These are phyloP conservation scores for Mycteria americana DNA, from an alignment of 2,797 vertebrate genomes.

Conservation along the genomic window DNA sequence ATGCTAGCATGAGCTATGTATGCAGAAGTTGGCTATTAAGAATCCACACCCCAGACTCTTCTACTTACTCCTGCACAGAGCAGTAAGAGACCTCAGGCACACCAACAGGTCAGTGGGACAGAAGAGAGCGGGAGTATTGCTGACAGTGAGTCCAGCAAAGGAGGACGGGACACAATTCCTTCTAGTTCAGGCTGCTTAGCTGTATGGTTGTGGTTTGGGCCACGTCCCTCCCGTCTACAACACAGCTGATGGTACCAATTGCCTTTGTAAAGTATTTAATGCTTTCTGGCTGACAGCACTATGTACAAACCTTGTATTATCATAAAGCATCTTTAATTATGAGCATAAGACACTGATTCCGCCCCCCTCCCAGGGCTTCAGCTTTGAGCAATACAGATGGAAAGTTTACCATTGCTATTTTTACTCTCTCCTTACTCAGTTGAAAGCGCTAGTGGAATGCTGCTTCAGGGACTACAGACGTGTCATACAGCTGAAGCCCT, in stretches of 20 bases:
- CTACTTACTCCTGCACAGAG: background rate
- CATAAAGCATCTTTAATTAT: background rate
- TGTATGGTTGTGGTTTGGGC: background rate
- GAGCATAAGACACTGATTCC: background rate
- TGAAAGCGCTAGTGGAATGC: background rate
- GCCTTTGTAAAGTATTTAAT: background rate
- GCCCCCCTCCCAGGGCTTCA: background rate
- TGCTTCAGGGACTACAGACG: background rate
- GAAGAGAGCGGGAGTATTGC: background rate
- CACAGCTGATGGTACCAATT: background rate
- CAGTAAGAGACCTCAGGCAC: background rate
- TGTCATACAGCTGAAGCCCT: background rate
- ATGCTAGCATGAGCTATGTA: fast-evolving
- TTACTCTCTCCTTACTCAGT: background rate
- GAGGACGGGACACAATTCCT: background rate
- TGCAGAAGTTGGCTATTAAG: background rate
- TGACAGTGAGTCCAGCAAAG: background rate
- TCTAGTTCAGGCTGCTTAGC: background rate
- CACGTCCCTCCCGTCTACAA: background rate
- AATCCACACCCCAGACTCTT: background rate
- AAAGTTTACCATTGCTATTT: constrained; percentile 15
- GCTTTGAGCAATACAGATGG: background rate
- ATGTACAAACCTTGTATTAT: background rate
- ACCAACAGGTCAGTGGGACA: background rate
- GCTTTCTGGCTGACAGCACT: background rate